phyloP scores from a whole-genome alignment of 2,888 invertebrate genomes.

The Drosophila suboccidentalis region DNA sequence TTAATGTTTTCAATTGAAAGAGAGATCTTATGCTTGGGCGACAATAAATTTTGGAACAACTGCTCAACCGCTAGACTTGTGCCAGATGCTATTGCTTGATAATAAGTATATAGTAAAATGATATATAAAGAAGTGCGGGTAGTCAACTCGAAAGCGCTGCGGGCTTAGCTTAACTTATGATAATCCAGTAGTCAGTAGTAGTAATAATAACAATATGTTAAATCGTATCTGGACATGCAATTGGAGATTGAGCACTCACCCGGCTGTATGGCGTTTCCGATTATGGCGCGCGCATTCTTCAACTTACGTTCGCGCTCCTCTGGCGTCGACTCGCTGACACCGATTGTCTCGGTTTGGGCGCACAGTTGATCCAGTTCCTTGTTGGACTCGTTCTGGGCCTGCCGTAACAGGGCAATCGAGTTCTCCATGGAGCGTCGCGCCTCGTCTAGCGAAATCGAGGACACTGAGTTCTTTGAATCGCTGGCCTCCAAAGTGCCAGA shows the following conservation, averaged over 20 bases:
- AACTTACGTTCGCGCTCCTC: constrained; percentile 87
- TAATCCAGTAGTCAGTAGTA: constrained; percentile 12
- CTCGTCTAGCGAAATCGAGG: constrained; percentile 87
- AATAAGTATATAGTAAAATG: constrained; percentile 8
- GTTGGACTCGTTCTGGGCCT: constrained; percentile 85
- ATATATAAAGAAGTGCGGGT: constrained; percentile 60
- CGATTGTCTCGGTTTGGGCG: constrained; percentile 84
- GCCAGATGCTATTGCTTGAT: constrained; percentile 50
- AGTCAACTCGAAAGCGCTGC: constrained; percentile 78
- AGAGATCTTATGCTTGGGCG: background rate
- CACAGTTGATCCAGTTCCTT: constrained; percentile 85
- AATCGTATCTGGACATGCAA: constrained; percentile 30
- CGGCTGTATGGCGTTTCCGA: constrained; percentile 89
- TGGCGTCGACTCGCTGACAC: constrained; percentile 71
- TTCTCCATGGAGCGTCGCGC: constrained; percentile 88
- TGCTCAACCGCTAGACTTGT: constrained; percentile 44
- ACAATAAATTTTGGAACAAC: constrained; percentile 10
- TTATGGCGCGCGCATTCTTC: constrained; percentile 90
- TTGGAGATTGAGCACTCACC: constrained; percentile 81
- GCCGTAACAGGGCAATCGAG: constrained; percentile 88
- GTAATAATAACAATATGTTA: constrained; percentile 3
- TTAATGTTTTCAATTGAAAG: background rate
- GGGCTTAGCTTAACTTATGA: constrained; percentile 67
- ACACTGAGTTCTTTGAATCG: constrained; percentile 87
- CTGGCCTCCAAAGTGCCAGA: constrained; percentile 84